Evolutionary conservation across 2,888 invertebrate species (phyloP).

Genomic region (Balanococcus diminutus): DNA sequence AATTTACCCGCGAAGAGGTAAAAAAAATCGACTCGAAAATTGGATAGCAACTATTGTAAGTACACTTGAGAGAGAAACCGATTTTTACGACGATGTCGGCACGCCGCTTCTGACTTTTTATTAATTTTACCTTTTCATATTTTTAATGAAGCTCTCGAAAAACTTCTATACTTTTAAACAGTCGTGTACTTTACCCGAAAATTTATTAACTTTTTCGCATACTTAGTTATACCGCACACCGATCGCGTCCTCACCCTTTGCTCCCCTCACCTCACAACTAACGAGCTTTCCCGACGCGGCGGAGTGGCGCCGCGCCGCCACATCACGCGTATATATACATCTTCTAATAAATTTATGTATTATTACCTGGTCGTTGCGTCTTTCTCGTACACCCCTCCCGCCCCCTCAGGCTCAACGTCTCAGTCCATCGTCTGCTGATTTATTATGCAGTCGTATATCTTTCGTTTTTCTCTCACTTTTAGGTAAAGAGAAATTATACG

Average conservation of each 20-base stretch:
- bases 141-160: conserved; percentile 51
- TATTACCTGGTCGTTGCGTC: conserved; percentile 20
- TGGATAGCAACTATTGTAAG: conserved; percentile 20
- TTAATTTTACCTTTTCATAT: conserved; percentile 27
- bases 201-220: conserved; percentile 22
- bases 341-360: conserved; percentile 48
- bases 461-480: background rate
- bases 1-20: background rate
- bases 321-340: background rate
- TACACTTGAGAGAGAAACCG: background rate
- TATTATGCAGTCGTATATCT: conserved; percentile 25
- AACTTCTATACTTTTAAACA: conserved; percentile 37
- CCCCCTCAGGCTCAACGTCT: background rate
- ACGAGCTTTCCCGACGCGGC: conserved; percentile 29
- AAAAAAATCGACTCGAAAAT: conserved; percentile 12
- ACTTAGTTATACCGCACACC: conserved; percentile 27
- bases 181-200: conserved; percentile 28
- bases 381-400: background rate
- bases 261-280: too few relatives aligned
- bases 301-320: background rate
- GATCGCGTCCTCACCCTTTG: too few relatives aligned
- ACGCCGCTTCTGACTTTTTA: background rate
- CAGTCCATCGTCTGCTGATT: background rate
- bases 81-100: background rate
- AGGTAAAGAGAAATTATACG: background rate